A percentile compares a stretch with the other conserved stretches of the same genome.
Evolutionary conservation across 1,140 invertebrate species (phyloP).

Genomic region (Apis laboriosa): DNA sequence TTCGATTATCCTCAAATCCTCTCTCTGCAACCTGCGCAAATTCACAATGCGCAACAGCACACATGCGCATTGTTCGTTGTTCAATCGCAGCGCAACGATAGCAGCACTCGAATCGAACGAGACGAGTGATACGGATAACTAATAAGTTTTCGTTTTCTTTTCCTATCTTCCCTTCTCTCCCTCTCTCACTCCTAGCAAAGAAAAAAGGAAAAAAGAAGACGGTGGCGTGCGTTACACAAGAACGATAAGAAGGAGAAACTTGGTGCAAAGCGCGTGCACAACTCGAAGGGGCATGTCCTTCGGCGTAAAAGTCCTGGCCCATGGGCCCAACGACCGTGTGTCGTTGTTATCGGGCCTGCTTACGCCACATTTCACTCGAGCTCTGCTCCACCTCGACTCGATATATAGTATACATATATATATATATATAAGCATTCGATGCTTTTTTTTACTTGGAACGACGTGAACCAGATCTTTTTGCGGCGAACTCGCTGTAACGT

Average conservation of each 20-base stretch:
- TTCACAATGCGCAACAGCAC: too few relatives aligned
- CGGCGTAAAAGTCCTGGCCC: constrained; percentile 43
- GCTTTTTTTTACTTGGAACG: constrained; percentile 37
- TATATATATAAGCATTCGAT: constrained; percentile 25
- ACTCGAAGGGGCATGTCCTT: constrained; percentile 32
- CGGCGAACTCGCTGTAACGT: constrained; percentile 36
- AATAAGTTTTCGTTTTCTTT: too few relatives aligned
- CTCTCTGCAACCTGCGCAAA: too few relatives aligned
- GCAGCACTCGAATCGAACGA: too few relatives aligned
- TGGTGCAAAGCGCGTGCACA: background rate
- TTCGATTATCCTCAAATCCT: too few relatives aligned
- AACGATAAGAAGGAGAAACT: constrained; percentile 35
- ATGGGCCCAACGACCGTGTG: background rate
- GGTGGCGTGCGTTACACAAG: constrained; percentile 1
- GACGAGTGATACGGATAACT: too few relatives aligned
- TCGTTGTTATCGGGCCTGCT: constrained; percentile 37
- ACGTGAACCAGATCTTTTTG: constrained; percentile 51
- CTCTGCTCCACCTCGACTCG: background rate
- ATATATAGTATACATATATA: background rate
- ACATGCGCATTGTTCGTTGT: too few relatives aligned
- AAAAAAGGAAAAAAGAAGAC: background rate
- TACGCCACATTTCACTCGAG: constrained; percentile 43
- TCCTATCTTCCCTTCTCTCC: too few relatives aligned
- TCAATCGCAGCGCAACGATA: too few relatives aligned
- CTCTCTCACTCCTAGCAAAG: too few relatives aligned